phyloP scores from a whole-genome alignment of 2,888 invertebrate genomes.

The Cheilosia soror region DNA sequence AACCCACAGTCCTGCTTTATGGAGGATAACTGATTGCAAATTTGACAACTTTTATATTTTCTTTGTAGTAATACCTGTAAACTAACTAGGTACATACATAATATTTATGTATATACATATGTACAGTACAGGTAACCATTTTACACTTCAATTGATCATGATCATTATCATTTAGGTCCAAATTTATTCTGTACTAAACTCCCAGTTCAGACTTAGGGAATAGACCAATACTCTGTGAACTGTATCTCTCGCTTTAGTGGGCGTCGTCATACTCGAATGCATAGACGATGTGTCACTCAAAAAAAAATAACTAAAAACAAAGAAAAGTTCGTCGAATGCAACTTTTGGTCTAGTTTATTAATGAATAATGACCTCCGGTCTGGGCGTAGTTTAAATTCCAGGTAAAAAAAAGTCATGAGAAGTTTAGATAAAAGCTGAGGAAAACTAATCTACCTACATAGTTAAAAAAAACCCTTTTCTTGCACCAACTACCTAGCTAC shows the following conservation, averaged over 20 bases:
- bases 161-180: too few relatives aligned
- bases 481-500: not conserved
- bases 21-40: too few relatives aligned
- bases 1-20: too few relatives aligned
- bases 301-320: not conserved
- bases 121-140: too few relatives aligned
- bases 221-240: constrained; percentile 35
- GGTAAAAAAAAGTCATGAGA: constrained; percentile 18
- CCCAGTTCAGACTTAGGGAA: not conserved
- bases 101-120: too few relatives aligned
- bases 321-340: not conserved
- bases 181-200: not conserved
- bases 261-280: constrained; percentile 66
- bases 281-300: constrained; percentile 60
- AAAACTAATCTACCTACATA: constrained; percentile 33
- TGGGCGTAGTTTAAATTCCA: constrained; percentile 4
- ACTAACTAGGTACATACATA: too few relatives aligned
- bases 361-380: constrained; percentile 11
- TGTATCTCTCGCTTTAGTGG: constrained; percentile 53
- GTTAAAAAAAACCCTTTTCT: not conserved
- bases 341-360: constrained; percentile 43
- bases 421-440: constrained; percentile 22
- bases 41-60: too few relatives aligned
- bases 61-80: too few relatives aligned
- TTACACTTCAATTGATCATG: too few relatives aligned